These are phyloP conservation scores for Mimachlamys varia DNA, from an alignment of 2,888 invertebrate genomes.

Conservation along the genomic window DNA sequence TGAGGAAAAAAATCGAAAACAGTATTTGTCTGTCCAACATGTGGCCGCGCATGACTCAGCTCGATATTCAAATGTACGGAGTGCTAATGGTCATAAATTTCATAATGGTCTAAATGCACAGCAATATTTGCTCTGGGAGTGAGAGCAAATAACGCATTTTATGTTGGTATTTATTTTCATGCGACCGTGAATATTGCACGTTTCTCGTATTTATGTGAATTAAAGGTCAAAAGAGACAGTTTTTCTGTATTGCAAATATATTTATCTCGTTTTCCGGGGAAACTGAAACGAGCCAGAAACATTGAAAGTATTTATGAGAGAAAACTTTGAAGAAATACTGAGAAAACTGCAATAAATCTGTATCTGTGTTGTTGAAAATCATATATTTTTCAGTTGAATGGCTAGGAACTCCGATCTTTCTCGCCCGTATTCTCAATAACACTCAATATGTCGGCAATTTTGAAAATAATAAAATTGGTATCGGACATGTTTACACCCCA, in stretches of 20 bases:
- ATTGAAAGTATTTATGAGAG: slow-evolving; percentile 9
- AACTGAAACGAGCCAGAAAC: neutral
- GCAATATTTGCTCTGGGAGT: neutral
- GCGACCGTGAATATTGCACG: neutral
- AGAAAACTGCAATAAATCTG: neutral
- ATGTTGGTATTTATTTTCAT: neutral
- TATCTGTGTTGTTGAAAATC: neutral
- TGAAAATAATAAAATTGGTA: slow-evolving; percentile 34
- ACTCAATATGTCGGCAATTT: slow-evolving; percentile 29
- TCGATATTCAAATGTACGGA: neutral
- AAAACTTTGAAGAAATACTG: slow-evolving; percentile 5
- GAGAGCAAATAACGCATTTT: neutral
- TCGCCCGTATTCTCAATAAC: slow-evolving; percentile 20
- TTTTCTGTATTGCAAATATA: neutral
- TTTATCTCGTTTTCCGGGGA: slow-evolving; percentile 15
- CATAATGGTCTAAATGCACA: neutral
- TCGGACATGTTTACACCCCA: slow-evolving; percentile 15
- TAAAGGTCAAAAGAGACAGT: slow-evolving; percentile 23
- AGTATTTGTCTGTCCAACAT: neutral
- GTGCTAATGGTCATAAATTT: neutral
- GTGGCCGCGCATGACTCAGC: neutral
- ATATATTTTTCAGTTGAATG: slow-evolving; percentile 27
- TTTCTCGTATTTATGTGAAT: slow-evolving; percentile 15
- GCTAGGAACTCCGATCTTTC: neutral
- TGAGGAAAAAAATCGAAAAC: neutral